These are phyloP conservation scores for Blera fallax DNA, from an alignment of 2,888 invertebrate species.

Conservation along the genomic window DNA sequence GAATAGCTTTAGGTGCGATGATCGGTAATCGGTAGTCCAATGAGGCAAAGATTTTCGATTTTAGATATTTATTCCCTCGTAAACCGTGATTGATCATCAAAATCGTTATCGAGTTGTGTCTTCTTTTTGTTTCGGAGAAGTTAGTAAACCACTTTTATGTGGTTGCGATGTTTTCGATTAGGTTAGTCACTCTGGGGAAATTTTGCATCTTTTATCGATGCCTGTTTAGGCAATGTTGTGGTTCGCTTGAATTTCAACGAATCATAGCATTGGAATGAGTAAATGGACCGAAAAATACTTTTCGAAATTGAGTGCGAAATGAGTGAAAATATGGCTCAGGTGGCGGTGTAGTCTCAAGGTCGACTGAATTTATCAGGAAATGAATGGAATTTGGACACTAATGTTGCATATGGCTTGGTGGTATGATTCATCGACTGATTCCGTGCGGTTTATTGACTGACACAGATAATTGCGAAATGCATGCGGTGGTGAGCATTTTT, in stretches of 20 bases:
- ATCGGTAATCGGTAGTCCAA: conserved; percentile 6
- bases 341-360: not conserved
- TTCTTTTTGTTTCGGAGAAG: not conserved
- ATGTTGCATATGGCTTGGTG: not conserved
- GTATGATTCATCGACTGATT: not conserved
- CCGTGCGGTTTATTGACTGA: too few species aligned
- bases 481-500: too few species aligned
- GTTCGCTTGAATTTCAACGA: not conserved
- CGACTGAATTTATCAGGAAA: not conserved
- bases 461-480: too few species aligned
- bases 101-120: not conserved
- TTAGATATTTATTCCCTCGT: not conserved
- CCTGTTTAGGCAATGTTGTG: not conserved
- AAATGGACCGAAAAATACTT: not conserved
- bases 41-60: not conserved
- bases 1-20: conserved; percentile 25
- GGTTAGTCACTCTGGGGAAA: not conserved
- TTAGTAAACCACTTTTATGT: not conserved
- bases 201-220: not conserved
- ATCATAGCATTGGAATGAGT: not conserved
- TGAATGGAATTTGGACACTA: not conserved
- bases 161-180: not conserved
- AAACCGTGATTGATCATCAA: not conserved
- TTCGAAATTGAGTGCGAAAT: not conserved
- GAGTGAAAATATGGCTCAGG: not conserved